Evolutionary conservation across 2,888 invertebrate genomes (phyloP), one percentile per base, ranked within the genome.

Genomic region (Hofmannophila pseudospretella): DNA sequence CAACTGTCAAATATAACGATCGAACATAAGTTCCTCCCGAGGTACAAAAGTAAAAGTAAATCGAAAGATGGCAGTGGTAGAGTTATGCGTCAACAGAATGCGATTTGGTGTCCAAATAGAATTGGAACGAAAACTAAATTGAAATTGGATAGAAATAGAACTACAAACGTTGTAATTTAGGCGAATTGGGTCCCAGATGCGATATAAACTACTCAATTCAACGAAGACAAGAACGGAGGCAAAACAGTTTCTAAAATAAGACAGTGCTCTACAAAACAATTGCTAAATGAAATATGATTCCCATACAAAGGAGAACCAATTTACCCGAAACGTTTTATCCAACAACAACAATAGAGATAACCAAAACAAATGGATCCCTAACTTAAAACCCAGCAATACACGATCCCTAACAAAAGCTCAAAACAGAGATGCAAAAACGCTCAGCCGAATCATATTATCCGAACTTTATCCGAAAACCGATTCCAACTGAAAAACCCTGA

Each of bases 401-500:
- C 14, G 12, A 12, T 36, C 41, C 13, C 39, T 44, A 11, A 54
- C 56, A 49, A 61, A 52, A 41, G 47, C 45, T 41, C 38, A 54
- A 63, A 57, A 60, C 51, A 58, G 47, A 56, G 49, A 57, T 49
- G 56, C 49, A 62, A 62, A 34, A 28, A 34, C 28, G 53, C 50
- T 58, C 47, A 49, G 53, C 55, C 55, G 58, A 59, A 67, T 63
- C 58, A 51, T 54, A 59, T 60, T 61, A 62, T 53, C 58, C 62
- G 51, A 65, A 51, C 54, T 59, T 60, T 61, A 62, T 53, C 58
- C 62, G 51, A 65, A 67, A 69, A 66, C 61, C 63, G 60, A 63
- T 70, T 64, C 58, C 57, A 55, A 57, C 45, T 51, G 46, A 47
- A 51, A n/a, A 40, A 45, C 39, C 38, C 13, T 13, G 27, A 11